Conservation (phyloP, 2,113 vertebrate species). For the Pogona vitticeps region DNA sequence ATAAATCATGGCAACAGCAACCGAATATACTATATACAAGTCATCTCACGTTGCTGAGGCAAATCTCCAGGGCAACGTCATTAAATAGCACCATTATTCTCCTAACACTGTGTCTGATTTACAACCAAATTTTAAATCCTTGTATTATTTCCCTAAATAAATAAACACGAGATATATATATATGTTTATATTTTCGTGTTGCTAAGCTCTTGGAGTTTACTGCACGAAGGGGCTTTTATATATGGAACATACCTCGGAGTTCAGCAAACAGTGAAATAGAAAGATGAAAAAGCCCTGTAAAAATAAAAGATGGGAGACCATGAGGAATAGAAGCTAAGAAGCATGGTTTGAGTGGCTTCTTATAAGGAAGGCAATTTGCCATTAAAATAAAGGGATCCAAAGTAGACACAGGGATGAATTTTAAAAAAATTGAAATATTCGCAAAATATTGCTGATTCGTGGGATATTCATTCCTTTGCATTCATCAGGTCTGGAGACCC, state of each 20-base stretch:
- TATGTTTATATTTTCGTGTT: background rate
- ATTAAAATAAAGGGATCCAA: no score
- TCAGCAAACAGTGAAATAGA: slow-evolving; percentile 96
- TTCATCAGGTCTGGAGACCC: no score
- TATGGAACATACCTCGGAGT: slow-evolving; percentile 88
- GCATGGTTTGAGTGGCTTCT: fast-evolving
- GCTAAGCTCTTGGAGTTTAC: background rate
- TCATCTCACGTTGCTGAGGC: slow-evolving; percentile 9
- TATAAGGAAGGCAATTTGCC: background rate
- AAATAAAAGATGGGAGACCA: background rate
- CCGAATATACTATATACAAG: slow-evolving; percentile 8
- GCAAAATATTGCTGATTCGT: no score
- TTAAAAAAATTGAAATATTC: no score
- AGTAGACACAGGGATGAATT: no score
- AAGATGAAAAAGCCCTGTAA: slow-evolving; percentile 96
- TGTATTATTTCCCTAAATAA: background rate
- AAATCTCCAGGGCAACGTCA: background rate
- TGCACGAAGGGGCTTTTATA: background rate
- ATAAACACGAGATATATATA: background rate
- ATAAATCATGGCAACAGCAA: slow-evolving; percentile 16
- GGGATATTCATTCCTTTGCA: no score
- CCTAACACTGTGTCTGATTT: background rate
- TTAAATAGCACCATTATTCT: background rate
- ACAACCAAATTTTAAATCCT: slow-evolving; percentile 13
- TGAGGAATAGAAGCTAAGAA: background rate